Evolutionary conservation across 2,797 vertebrate species (phyloP).

Genomic region (Vultur gryphus): DNA sequence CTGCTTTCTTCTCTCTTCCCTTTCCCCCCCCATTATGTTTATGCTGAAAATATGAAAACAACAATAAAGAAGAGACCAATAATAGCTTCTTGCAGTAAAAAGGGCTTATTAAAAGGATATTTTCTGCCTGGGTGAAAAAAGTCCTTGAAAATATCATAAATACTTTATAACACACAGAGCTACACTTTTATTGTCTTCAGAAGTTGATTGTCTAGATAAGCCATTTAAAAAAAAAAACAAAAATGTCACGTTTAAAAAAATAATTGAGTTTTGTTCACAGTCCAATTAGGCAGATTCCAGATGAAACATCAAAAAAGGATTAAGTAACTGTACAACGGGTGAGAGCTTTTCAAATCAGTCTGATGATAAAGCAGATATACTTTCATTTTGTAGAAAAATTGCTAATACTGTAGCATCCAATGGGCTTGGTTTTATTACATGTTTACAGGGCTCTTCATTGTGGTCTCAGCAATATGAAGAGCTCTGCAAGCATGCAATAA

Average conservation of each 20-base stretch:
- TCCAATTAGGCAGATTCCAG: slow-evolving; percentile 52
- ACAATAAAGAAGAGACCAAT: slow-evolving; percentile 74
- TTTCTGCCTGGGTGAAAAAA: slow-evolving; percentile 79
- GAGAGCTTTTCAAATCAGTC: slow-evolving; percentile 38
- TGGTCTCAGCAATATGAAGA: slow-evolving; percentile 61
- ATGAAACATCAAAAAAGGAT: background rate
- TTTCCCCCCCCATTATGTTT: slow-evolving; percentile 53
- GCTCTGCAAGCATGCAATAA: slow-evolving; percentile 65
- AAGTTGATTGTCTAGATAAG: slow-evolving; percentile 72
- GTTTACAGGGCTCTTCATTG: slow-evolving; percentile 64
- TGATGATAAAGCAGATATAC: slow-evolving; percentile 43
- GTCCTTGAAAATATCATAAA: slow-evolving; percentile 76
- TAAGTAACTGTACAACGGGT: background rate
- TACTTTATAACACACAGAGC: slow-evolving; percentile 77
- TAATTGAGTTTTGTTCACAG: slow-evolving; percentile 44
- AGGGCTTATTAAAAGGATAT: slow-evolving; percentile 80
- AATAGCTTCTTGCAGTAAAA: slow-evolving; percentile 77
- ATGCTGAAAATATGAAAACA: slow-evolving; percentile 73
- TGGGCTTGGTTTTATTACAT: slow-evolving; percentile 65
- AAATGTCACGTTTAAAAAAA: slow-evolving; percentile 53
- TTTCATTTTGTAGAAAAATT: slow-evolving; percentile 70
- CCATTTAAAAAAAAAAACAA: slow-evolving; percentile 38
- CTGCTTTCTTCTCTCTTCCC: slow-evolving; percentile 46
- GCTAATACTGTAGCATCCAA: slow-evolving; percentile 54
- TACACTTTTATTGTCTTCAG: slow-evolving; percentile 71